Conservation (phyloP, 2,888 invertebrate species). For the Euplexia lucipara region DNA sequence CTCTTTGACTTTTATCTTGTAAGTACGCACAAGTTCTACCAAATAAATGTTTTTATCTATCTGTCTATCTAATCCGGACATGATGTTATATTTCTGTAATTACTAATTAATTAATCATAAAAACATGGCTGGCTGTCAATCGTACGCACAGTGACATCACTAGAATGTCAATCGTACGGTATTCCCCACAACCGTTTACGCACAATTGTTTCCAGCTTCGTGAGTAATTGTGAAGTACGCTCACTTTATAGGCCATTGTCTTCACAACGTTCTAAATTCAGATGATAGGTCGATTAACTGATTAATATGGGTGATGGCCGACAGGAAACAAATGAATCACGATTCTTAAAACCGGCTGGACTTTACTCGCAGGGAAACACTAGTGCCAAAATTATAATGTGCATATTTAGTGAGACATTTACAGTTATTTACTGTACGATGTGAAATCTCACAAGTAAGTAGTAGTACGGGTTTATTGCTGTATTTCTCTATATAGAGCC, state of each 20-base stretch:
- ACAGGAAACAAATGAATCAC: constrained; percentile 30
- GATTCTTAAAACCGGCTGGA: constrained; percentile 26
- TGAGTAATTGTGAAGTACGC: constrained; percentile 61
- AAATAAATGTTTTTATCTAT: neutral
- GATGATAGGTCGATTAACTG: constrained; percentile 4
- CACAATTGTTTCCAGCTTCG: constrained; percentile 56
- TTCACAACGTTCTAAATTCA: constrained; percentile 55
- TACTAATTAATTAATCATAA: constrained; percentile 38
- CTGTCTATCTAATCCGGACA: neutral
- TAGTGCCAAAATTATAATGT: constrained; percentile 27
- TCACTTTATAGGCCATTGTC: constrained; percentile 37
- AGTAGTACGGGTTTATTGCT: constrained; percentile 6
- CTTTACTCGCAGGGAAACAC: constrained; percentile 12
- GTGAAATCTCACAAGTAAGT: constrained; percentile 11
- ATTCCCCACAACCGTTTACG: constrained; percentile 76
- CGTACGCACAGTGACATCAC: constrained; percentile 63
- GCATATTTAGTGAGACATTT: constrained; percentile 7
- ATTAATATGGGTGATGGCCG: constrained; percentile 26
- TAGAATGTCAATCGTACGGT: constrained; percentile 83
- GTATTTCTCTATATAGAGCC: constrained; percentile 19
- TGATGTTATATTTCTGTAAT: constrained; percentile 19
- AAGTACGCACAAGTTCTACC: no score
- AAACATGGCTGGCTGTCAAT: constrained; percentile 45
- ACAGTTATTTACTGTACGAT: constrained; percentile 1
- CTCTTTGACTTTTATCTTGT: no score